Percentiles rank a stretch among this genome's conserved stretches.
These are phyloP conservation scores for Phaonia tiefii DNA, from an alignment of 2,888 invertebrate genomes.

Conservation along the genomic window DNA sequence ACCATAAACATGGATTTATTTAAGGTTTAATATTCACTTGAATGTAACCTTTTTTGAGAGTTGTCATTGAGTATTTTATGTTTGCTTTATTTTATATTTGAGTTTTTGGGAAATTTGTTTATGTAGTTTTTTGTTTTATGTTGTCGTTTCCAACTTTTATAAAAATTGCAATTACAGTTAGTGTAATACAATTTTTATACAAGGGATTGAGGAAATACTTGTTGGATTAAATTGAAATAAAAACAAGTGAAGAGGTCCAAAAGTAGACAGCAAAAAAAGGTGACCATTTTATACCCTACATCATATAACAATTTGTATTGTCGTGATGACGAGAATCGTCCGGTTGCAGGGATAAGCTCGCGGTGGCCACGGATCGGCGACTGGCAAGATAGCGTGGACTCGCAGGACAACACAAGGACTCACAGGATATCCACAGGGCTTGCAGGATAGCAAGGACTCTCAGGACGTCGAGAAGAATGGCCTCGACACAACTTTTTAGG, in stretches of 20 bases:
- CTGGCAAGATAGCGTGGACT: no score
- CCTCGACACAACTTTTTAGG: no score
- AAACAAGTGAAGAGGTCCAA: background rate
- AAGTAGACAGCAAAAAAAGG: background rate
- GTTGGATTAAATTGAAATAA: background rate
- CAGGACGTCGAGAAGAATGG: no score
- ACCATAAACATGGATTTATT: conserved; percentile 61
- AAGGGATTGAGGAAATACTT: conserved; percentile 1
- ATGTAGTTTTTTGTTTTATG: background rate
- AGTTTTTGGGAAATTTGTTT: background rate
- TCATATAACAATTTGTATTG: no score
- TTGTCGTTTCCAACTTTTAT: background rate
- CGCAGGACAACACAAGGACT: no score
- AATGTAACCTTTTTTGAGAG: background rate
- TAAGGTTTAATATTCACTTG: conserved; percentile 49
- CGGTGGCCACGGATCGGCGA: no score
- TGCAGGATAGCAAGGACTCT: no score
- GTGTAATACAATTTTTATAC: conserved; percentile 1
- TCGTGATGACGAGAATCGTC: no score
- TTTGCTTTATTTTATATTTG: background rate
- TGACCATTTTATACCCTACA: no score
- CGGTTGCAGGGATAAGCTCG: no score
- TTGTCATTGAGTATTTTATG: no score
- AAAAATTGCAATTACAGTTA: conserved; percentile 13
- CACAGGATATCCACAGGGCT: no score